Evolutionary conservation across 1,140 invertebrate genomes (phyloP).

Genomic region (Rhagoletis zephyria): DNA sequence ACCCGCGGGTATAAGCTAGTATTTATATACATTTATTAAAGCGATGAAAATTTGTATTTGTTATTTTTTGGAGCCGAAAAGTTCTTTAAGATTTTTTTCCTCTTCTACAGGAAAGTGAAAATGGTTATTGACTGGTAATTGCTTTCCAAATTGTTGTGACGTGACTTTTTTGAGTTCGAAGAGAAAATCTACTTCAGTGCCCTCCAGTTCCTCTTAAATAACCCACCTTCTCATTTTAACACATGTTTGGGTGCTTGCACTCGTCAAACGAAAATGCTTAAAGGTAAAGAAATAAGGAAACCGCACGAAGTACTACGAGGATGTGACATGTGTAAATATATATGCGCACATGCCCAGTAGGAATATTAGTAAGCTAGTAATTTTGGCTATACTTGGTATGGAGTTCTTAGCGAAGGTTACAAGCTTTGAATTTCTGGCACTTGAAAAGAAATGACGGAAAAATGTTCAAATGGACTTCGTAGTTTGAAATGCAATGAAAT

Average conservation of each 20-base stretch:
- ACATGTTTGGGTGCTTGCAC: not conserved
- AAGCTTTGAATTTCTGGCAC: no score
- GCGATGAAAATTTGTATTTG: no score
- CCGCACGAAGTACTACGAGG: not conserved
- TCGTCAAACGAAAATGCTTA: not conserved
- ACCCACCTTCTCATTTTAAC: not conserved
- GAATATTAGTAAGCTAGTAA: not conserved
- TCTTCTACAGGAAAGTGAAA: not conserved
- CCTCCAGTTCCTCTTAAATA: not conserved
- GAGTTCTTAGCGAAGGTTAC: no score
- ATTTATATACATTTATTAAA: no score
- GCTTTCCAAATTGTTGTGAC: conserved; percentile 70
- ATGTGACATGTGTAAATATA: not conserved
- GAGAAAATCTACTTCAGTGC: not conserved
- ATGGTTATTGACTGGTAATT: conserved; percentile 70
- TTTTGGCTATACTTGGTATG: no score
- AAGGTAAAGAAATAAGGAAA: not conserved
- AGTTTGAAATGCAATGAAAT: no score
- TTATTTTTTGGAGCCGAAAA: no score
- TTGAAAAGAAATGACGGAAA: no score
- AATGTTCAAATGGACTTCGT: no score
- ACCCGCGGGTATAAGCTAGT: no score
- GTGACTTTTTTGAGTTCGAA: conserved; percentile 67
- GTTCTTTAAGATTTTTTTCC: no score
- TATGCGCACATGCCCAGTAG: not conserved